These are phyloP conservation scores for Melanotaenia trifasciata DNA, from an alignment of 2,797 vertebrate species.

Conservation along the genomic window DNA sequence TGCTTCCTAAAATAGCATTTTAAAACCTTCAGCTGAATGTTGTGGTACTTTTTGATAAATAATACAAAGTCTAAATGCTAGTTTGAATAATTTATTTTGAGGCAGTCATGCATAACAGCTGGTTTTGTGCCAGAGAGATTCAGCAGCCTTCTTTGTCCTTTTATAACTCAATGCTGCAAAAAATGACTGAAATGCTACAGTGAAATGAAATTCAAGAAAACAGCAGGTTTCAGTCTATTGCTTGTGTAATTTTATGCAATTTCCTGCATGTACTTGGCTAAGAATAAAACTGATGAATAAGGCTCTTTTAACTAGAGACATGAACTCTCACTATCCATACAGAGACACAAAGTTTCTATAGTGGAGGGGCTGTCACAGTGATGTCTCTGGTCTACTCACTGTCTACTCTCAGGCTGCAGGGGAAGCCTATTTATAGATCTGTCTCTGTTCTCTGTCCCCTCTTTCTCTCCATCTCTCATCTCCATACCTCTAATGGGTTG, in stretches of 20 bases:
- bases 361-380: constrained; percentile 73
- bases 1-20: constrained; percentile 61
- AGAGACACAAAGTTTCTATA: constrained; percentile 51
- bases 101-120: constrained; percentile 67
- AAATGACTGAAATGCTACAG: background rate
- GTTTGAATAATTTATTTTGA: constrained; percentile 73
- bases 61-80: constrained; percentile 78
- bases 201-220: constrained; percentile 30
- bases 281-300: constrained; percentile 58
- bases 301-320: constrained; percentile 36
- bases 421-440: constrained; percentile 79
- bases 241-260: constrained; percentile 28
- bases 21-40: constrained; percentile 62
- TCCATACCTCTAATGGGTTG: constrained; percentile 61
- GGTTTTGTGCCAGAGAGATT: constrained; percentile 61
- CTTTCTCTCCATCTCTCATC: constrained; percentile 60
- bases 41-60: constrained; percentile 74
- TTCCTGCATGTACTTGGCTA: constrained; percentile 29
- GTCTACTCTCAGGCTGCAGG: constrained; percentile 80
- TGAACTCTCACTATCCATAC: constrained; percentile 45
- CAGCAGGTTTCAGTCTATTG: background rate
- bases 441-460: constrained; percentile 70
- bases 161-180: background rate
- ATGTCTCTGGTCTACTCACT: constrained; percentile 78
- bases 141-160: constrained; percentile 30